Conservation (phyloP, 23 tunicate species). For the Aplidium turbinatum region DNA sequence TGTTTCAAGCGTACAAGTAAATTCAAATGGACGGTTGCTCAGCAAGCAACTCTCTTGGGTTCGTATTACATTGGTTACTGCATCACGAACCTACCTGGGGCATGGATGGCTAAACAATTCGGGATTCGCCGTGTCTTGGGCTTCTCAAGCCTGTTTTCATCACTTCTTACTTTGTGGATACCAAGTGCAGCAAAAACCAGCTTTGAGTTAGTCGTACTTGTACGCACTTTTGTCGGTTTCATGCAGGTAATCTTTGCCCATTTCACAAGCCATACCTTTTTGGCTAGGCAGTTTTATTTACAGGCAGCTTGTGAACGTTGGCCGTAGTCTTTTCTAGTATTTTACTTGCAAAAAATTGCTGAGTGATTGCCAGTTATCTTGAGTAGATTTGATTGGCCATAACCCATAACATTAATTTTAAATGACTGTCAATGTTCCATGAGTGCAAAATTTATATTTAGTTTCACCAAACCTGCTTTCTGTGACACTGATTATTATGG, state of each 20-base stretch:
- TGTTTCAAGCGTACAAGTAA: no score
- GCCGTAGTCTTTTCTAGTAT: no score
- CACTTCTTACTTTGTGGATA: constrained; percentile 13
- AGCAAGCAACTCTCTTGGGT: constrained; percentile 13
- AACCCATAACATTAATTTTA: no score
- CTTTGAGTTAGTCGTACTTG: constrained; percentile 2
- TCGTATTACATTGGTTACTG: constrained; percentile 34
- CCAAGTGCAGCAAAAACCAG: constrained; percentile 17
- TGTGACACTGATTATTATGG: no score
- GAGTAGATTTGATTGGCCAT: no score
- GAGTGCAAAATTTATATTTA: no score
- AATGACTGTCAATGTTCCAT: no score
- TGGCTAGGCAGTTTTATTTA: not conserved
- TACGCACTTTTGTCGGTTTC: constrained; percentile 18
- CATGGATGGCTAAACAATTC: constrained; percentile 16
- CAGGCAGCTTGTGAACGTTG: no score
- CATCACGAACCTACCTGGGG: constrained; percentile 23
- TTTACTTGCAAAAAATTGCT: no score
- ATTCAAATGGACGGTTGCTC: constrained; percentile 25
- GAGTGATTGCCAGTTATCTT: no score
- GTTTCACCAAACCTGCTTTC: no score
- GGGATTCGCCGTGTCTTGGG: constrained; percentile 29
- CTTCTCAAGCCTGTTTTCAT: not conserved
- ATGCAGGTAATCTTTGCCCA: constrained; percentile 23
- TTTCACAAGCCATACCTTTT: not conserved